Percentiles rank a stretch among this genome's conserved stretches.
These are phyloP conservation scores for Myrmophylax atrothorax DNA, from an alignment of 2,113 vertebrate species.

Conservation along the genomic window DNA sequence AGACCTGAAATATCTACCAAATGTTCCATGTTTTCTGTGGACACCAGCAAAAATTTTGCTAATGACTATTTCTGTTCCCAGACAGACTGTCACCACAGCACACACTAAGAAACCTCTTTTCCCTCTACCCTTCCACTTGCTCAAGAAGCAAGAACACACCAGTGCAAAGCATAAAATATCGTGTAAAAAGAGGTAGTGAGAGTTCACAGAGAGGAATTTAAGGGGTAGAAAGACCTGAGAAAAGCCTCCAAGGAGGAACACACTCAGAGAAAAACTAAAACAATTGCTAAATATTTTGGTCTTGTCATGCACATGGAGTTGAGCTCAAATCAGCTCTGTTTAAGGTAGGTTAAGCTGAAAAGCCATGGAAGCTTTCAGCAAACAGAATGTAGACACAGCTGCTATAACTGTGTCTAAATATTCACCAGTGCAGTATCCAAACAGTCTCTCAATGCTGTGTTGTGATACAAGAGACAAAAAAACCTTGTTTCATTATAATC, in stretches of 20 bases:
- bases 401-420: neutral
- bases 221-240: neutral
- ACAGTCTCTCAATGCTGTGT: neutral
- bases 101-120: neutral
- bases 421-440: neutral
- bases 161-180: neutral
- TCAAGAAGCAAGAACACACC: neutral
- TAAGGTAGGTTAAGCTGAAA: neutral
- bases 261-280: neutral
- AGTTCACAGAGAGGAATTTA: conserved; percentile 8
- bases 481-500: neutral
- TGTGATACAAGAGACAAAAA: neutral
- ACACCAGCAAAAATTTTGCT: neutral
- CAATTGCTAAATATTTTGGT: neutral
- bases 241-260: neutral
- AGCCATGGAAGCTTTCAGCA: neutral
- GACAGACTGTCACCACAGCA: neutral
- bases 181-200: conserved; percentile 43
- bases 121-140: neutral
- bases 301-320: neutral
- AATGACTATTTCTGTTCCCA: neutral
- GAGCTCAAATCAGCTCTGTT: neutral
- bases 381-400: neutral
- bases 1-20: neutral
- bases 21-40: neutral